phyloP scores from a whole-genome alignment of 1,140 invertebrate species.

The Scaptomyza montana region DNA sequence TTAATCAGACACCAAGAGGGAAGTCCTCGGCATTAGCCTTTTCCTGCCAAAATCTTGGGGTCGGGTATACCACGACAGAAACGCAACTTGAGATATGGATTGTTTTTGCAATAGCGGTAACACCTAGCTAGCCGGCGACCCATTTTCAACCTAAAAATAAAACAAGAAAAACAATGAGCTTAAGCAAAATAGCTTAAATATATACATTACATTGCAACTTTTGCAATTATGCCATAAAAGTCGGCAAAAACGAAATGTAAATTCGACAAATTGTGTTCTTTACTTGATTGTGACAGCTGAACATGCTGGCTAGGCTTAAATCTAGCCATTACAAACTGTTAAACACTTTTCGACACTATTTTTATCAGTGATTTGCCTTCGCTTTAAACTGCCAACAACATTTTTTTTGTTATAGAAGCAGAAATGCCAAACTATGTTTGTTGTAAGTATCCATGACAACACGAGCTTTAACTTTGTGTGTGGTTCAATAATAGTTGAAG shows the following conservation, averaged over 20 bases:
- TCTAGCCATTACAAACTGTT: neutral
- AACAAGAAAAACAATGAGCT: neutral
- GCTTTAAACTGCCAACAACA: too few relatives aligned
- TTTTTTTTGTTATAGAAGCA: neutral
- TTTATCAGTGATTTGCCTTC: neutral
- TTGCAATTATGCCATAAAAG: too few relatives aligned
- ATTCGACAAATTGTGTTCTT: too few relatives aligned
- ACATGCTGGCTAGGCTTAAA: too few relatives aligned
- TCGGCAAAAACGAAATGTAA: too few relatives aligned
- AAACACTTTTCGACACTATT: neutral
- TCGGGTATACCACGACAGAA: slow-evolving; percentile 99
- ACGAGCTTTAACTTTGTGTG: neutral
- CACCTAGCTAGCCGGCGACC: slow-evolving; percentile 90
- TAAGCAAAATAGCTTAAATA: neutral
- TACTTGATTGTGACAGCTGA: too few relatives aligned
- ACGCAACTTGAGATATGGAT: slow-evolving; percentile 99
- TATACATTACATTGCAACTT: neutral
- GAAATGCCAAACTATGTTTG: neutral
- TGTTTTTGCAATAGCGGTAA: slow-evolving; percentile 99
- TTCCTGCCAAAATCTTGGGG: slow-evolving; percentile 99
- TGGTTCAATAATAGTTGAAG: neutral
- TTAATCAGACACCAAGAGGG: slow-evolving; percentile 98
- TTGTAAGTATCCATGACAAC: neutral
- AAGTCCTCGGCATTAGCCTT: slow-evolving; percentile 99
- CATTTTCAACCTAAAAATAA: slow-evolving; percentile 84